phyloP scores from a whole-genome alignment of 2,797 vertebrate genomes.

The Cottoperca gobio region DNA sequence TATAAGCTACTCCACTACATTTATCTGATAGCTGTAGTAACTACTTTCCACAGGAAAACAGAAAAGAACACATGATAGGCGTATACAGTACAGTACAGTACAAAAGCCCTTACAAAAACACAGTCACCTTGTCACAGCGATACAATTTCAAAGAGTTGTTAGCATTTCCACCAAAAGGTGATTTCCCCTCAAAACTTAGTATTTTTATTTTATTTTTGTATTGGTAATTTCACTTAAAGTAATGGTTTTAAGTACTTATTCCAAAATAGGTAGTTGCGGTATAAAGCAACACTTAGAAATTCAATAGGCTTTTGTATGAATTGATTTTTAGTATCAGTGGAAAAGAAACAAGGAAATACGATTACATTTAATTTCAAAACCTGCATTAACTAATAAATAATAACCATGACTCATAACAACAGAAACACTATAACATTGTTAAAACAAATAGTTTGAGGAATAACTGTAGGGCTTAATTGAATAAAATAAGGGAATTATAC shows the following conservation, averaged over 20 bases:
- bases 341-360: neutral
- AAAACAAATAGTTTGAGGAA: neutral
- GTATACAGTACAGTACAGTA: neutral
- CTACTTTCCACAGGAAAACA: neutral
- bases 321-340: neutral
- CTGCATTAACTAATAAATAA: too few species aligned
- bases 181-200: neutral
- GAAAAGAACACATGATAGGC: neutral
- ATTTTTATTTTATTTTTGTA: neutral
- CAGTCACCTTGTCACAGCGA: neutral
- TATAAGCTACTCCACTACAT: neutral
- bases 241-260: neutral
- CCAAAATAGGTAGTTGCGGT: neutral
- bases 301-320: neutral
- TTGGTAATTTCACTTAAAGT: neutral
- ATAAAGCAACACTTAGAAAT: neutral
- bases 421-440: neutral
- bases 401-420: slow-evolving; percentile 5
- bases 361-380: neutral
- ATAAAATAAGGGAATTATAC: slow-evolving; percentile 20
- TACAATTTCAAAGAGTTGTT: neutral
- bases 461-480: neutral
- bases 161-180: neutral
- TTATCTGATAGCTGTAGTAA: neutral
- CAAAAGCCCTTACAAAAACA: neutral